Conservation (phyloP, 2,113 vertebrate genomes). For the Ranitomeya imitator region DNA sequence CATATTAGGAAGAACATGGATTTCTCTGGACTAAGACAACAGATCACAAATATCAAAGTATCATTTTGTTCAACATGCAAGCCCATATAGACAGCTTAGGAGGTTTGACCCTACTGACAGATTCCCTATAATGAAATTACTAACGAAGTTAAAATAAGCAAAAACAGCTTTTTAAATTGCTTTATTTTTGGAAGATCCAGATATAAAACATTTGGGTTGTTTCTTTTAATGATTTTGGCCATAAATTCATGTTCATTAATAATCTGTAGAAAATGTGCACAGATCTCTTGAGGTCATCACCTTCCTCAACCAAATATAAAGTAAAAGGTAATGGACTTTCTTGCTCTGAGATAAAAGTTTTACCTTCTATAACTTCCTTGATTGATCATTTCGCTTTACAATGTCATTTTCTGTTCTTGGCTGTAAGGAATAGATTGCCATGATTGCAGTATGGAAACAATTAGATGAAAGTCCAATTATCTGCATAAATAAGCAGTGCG, state of each 20-base stretch:
- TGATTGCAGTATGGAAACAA: conserved; percentile 10
- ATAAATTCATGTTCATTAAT: background rate
- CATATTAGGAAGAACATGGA: too few species aligned
- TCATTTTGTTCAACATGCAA: too few species aligned
- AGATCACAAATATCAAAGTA: too few species aligned
- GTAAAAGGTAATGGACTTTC: background rate
- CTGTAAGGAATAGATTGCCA: background rate
- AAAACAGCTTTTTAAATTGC: background rate
- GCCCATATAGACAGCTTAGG: too few species aligned
- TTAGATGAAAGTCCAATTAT: background rate
- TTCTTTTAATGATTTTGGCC: background rate
- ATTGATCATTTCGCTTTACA: background rate
- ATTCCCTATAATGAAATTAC: too few species aligned
- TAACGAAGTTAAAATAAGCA: too few species aligned
- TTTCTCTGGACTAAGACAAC: too few species aligned
- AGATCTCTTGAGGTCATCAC: background rate
- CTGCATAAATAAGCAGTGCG: background rate
- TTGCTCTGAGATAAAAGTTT: background rate
- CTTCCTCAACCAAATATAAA: background rate
- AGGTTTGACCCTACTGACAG: too few species aligned
- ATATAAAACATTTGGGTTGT: background rate
- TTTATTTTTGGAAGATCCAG: background rate
- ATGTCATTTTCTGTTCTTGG: background rate
- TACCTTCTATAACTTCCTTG: background rate
- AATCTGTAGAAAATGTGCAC: background rate